Base-by-base conservation (phyloP, 2,797 vertebrate species). In the Hemitrygon akajei region DNA sequence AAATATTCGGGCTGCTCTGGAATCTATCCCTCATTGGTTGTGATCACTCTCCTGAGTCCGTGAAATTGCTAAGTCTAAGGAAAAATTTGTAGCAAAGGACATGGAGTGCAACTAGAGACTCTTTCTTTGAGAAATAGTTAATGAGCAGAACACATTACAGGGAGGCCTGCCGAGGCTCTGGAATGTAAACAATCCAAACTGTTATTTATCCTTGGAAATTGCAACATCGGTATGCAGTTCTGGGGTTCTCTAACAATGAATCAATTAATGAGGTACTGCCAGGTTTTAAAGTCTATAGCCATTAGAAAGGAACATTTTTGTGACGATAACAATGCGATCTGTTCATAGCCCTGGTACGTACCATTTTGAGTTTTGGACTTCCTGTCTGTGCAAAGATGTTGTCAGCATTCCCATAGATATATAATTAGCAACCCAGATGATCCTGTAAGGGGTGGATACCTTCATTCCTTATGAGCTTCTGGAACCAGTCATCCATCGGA, bases 171-270 rank as follows among this genome's bases (percentile, higher is more conserved):
- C 18, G 20, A 7, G 71, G 34, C 63, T 20, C 7, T 22, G 20
- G 63, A 91, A 91, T 91, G 89, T 7, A 91, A 91, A 73, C 63
- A 69, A 25, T 91, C 16, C n/a, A 91, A 40, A 7, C 2, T 91
- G 34, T 27, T 63, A 16, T 66, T 89, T 89, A 20, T 9, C 60
- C 7, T 34, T 9, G 30, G 87, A 91, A 40, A 20, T 71, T 58
- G 69, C 63, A 37, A 4, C 34, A 40, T 37, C 34, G 5, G 10
- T 69, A 6, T 91, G 1, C 37, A 0, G 87, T 3, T 27, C 37
- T 47, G 34, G 37, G 89, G 10, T 40, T 20, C 73, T 37, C 20
- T 73, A 22, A 73, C 34, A 40, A 25, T 22, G 3, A 69, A 37
- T 37, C 25, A 40, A 25, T 63, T 56, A 63, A 86, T 58, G 25